Evolutionary conservation across 2,113 vertebrate species (phyloP), one percentile per base, ranked within the genome.

Genomic region (Callionymus lyra): DNA sequence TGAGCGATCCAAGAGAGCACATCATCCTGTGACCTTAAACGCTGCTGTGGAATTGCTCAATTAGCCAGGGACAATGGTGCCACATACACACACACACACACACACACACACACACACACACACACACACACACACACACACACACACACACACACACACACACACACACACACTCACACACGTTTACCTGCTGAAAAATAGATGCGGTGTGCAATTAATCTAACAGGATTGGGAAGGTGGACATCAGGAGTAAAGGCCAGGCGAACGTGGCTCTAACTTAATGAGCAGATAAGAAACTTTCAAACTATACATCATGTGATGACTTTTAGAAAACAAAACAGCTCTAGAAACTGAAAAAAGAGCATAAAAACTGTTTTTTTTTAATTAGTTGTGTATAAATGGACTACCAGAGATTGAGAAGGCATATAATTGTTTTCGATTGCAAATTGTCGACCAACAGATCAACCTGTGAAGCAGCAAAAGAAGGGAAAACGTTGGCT

Each of bases 41-140:
- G 44, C 47, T 47, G 46, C 42, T 21, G 42, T 61, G 63, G 60
- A 72, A 69, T 39, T 78, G 63, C 47, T 65, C 73, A 71, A 71
- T 76, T 76, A 75, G 62, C 43, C 44, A 31, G 33, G 43, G 61
- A 76, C 47, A 57, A 75, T 45, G 52, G 63, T 51, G 51, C 4
- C 49, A 36, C 41, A 50, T 61, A 74, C 41, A 51, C 18, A 55
- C 14, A 11, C 38, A 41, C 34, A 47, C 37, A 19, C 38, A 38
- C 9, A 38, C 15, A 16, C 27, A 34, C 34, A 39, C 34, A 27
- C 16, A 41, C 50, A 31, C 50, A 55, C 27, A 31, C 46, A 54
- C 19, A 35, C 19, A 39, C 37, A 43, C 12, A 31, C 48, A 35
- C 40, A 50, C 63, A 74, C 40, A 51, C 17, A 55, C 14, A 11